Base-by-base conservation (phyloP, 2,888 invertebrate species). In the Maniola hyperantus region DNA sequence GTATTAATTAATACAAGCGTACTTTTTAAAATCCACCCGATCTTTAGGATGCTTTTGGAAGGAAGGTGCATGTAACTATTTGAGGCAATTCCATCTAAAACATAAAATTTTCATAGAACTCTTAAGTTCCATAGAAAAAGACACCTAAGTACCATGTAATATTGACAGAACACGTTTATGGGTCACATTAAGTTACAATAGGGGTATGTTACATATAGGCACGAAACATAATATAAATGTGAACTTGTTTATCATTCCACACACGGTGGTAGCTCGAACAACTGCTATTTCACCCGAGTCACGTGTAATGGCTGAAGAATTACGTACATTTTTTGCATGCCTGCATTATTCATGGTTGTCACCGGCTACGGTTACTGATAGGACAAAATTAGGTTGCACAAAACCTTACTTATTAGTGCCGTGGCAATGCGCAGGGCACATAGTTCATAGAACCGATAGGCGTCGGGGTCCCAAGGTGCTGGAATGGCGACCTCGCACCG, bases 281-380 rank as follows among this genome's bases (percentile, higher is more conserved):
- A 69, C 73, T 83, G 73, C 76, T 84, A 84, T 82, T 78, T 78
- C 64, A 88, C 78, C 62, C 88, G 20, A 68, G 78, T 88, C 89
- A 89, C 90, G 89, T 84, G 82, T 81, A 74, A 71, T 76, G 79
- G 76, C 81, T 79, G 64, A 81, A 84, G 87, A 84, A 87, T 84
- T 83, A 85, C 84, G 82, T 82, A 80, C 77, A 79, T 75, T 80
- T 79, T 89, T 87, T 83, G 83, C 88, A 87, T 88, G 81, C 68
- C 73, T 87, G 82, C 84, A 89, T 89, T 85, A 89, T 88, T 89
- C 85, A 88, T 86, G 74, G 67, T 69, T 18, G 46, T 69, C 58
- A 71, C 72, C 63, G 54, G 61, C 34, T 55, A 34, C 34, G 42
- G 18, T 61, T 66, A 69, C 71, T 67, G 66, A 71, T 72, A 68